Evolutionary conservation across 2,888 invertebrate genomes (phyloP), one percentile per base, ranked within the genome.

Genomic region (Apodemia duryi): DNA sequence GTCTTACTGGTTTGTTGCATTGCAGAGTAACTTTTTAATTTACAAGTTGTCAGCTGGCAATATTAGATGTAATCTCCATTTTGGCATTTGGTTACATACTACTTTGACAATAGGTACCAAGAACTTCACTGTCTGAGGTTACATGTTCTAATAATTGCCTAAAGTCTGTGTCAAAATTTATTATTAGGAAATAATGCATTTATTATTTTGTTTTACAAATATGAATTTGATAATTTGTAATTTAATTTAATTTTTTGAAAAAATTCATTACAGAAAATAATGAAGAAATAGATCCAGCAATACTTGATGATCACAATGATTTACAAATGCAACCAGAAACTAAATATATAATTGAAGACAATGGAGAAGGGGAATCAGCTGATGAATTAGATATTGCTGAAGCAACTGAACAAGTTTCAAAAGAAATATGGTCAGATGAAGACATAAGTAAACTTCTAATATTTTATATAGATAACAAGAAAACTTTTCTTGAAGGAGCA

Each of bases 401-500:
- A 64, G 70, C 71, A 46, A 67, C 70, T 2, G 71, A 72, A 32
- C 67, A 71, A 43, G 67, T 72, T 49, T 63, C 66, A n/a, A 72
- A 71, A 64, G 78, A 79, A 28, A 70, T 70, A 61, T 91, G 91
- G 91, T 68, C 76, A 0, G 83, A 84, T 7, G 84, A 86, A 6
- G 88, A 90, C 60, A 78, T 76, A 1, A 82, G 81, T 66, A 76
- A 83, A 41, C 79, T 91, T 0, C 74, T 91, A n/a, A 74, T 83
- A 46, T 91, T 91, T 71, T 91, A 84, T 65, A 78, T 79, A 65
- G 91, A 91, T 66, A 91, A 91, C 60, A 90, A 88, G 75, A 77
- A 82, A n/a, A 78, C 81, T 5, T 90, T 91, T 63, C 69, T 80
- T 3, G 80, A 75, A 10, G 84, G 84, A 0, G 69, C 75, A 5